Percentiles rank a stretch among this genome's conserved stretches.
Evolutionary conservation across 2,797 vertebrate genomes (phyloP).

Genomic region (Eremophila alpestris): DNA sequence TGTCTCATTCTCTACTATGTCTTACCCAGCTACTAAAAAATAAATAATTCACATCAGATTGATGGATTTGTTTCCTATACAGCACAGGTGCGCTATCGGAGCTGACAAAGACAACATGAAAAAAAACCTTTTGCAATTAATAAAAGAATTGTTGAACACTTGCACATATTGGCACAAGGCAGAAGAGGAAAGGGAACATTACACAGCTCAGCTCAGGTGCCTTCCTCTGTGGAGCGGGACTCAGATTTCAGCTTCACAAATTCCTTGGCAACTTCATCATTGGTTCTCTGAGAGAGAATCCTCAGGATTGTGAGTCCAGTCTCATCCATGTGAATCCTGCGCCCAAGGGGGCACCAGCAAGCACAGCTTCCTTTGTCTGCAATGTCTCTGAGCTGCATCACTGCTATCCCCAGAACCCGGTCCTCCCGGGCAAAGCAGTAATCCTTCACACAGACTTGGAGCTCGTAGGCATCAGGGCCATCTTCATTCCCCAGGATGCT

Average conservation of each 20-base stretch:
- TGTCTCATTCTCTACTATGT: constrained; percentile 33
- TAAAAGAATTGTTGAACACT: constrained; percentile 67
- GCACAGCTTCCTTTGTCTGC: constrained; percentile 89
- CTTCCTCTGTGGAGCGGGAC: constrained; percentile 90
- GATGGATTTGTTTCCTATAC: constrained; percentile 49
- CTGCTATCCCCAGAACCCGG: constrained; percentile 88
- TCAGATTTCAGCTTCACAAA: constrained; percentile 97
- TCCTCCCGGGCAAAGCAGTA: constrained; percentile 98
- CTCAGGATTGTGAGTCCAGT: constrained; percentile 93
- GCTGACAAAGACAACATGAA: constrained; percentile 37
- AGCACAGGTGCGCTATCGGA: constrained; percentile 33
- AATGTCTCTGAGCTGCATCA: constrained; percentile 90
- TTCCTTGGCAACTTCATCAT: constrained; percentile 95
- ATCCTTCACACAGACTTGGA: constrained; percentile 96
- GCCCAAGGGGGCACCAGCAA: constrained; percentile 92
- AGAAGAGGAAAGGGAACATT: not conserved
- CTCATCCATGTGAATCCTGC: constrained; percentile 92
- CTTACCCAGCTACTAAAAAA: constrained; percentile 54
- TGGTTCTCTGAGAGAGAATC: constrained; percentile 96
- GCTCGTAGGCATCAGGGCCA: constrained; percentile 91
- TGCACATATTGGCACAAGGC: constrained; percentile 83
- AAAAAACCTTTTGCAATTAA: constrained; percentile 8
- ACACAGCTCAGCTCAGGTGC: constrained; percentile 79
- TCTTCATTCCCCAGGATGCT: constrained; percentile 95
- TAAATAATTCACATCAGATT: constrained; percentile 53